These are phyloP conservation scores for Cistogaster globosa DNA, from an alignment of 2,888 invertebrate genomes.

Conservation along the genomic window DNA sequence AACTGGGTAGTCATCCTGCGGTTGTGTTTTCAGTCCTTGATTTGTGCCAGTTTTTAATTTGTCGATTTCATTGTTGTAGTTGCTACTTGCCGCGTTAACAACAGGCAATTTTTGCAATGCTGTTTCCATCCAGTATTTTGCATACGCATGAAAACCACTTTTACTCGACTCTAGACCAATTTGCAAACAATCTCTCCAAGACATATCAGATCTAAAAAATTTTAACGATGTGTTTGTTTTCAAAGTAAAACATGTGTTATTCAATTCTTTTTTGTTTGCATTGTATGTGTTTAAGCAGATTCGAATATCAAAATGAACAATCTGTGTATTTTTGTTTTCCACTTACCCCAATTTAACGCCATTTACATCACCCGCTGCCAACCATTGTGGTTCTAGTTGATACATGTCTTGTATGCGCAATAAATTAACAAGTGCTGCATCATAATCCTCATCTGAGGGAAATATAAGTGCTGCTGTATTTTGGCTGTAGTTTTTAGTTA, in stretches of 20 bases:
- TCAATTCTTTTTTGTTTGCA: constrained; percentile 40
- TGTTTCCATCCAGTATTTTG: constrained; percentile 79
- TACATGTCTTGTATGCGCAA: constrained; percentile 87
- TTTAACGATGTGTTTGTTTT: neutral
- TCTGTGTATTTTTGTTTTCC: constrained; percentile 23
- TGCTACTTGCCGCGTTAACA: constrained; percentile 16
- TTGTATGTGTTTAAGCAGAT: neutral
- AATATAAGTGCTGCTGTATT: constrained; percentile 71
- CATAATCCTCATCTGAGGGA: constrained; percentile 78
- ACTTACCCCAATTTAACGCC: constrained; percentile 79
- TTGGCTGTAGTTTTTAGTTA: constrained; percentile 34
- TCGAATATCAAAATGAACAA: neutral
- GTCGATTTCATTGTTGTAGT: neutral
- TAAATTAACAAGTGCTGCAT: constrained; percentile 75
- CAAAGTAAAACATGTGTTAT: neutral
- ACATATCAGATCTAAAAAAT: constrained; percentile 77
- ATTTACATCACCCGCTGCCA: constrained; percentile 84
- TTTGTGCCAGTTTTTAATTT: constrained; percentile 13
- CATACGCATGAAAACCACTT: constrained; percentile 75
- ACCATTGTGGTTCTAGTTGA: constrained; percentile 84
- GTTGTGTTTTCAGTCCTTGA: neutral
- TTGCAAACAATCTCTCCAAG: constrained; percentile 80
- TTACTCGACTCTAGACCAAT: constrained; percentile 77
- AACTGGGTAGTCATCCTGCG: constrained; percentile 50
- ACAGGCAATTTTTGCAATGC: constrained; percentile 76